These are phyloP conservation scores for Trilocha varians DNA, from an alignment of 2,888 invertebrate genomes.

Conservation along the genomic window DNA sequence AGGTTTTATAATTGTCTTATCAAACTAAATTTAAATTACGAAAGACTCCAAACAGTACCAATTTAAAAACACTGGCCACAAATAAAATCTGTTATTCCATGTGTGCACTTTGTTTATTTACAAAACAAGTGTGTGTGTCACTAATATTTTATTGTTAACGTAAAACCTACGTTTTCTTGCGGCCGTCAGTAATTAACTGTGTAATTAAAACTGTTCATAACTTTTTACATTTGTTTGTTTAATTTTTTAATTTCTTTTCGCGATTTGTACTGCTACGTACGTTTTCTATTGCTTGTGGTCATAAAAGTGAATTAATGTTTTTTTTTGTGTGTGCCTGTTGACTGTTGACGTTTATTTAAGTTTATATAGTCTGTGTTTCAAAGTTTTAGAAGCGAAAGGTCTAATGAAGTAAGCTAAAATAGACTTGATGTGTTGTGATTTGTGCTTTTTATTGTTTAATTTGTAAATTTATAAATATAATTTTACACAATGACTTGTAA, in stretches of 20 bases:
- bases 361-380: no score
- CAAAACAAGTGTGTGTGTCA: slow-evolving; percentile 53
- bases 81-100: slow-evolving; percentile 21
- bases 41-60: no score
- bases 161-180: slow-evolving; percentile 31
- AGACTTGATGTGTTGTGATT: no score
- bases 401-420: no score
- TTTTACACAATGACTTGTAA: no score
- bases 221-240: slow-evolving; percentile 14
- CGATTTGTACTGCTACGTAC: slow-evolving; percentile 8
- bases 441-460: no score
- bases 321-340: not conserved
- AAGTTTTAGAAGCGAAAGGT: no score
- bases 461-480: no score
- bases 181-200: slow-evolving; percentile 30
- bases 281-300: not conserved
- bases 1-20: no score
- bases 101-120: slow-evolving; percentile 53
- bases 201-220: slow-evolving; percentile 34
- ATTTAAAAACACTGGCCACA: no score
- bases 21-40: no score
- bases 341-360: no score
- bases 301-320: not conserved
- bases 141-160: slow-evolving; percentile 57
- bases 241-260: slow-evolving; percentile 18